Conservation (phyloP, 2,113 vertebrate species). For the Poicephalus meyeri region DNA sequence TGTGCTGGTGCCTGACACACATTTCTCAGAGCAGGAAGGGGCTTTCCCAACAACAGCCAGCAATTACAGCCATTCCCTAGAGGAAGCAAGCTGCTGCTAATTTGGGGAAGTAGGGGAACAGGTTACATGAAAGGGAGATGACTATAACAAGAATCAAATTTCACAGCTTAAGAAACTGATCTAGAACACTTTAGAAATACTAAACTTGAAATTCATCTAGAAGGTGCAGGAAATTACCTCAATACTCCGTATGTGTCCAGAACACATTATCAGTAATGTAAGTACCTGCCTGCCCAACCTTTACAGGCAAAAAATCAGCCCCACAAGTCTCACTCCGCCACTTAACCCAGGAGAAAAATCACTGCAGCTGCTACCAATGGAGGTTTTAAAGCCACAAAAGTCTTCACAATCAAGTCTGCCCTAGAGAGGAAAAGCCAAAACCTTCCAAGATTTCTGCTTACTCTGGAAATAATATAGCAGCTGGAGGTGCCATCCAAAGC, state of each 20-base stretch:
- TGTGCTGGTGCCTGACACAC: background rate
- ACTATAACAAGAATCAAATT: background rate
- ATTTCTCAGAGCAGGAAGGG: background rate
- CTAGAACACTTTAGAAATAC: background rate
- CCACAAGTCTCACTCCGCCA: background rate
- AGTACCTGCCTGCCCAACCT: background rate
- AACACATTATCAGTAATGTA: background rate
- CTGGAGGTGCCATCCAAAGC: background rate
- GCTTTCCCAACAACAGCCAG: background rate
- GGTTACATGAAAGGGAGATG: background rate
- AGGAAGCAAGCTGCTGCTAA: background rate
- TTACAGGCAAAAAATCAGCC: background rate
- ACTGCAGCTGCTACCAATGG: background rate
- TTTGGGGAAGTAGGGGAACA: background rate
- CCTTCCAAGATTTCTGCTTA: background rate
- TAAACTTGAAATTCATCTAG: background rate
- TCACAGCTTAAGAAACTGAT: background rate
- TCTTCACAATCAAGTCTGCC: background rate
- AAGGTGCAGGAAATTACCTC: background rate
- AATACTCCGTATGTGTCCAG: background rate
- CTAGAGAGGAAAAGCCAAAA: background rate
- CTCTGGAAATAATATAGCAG: background rate
- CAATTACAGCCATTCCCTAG: background rate
- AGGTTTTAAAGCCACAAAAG: background rate
- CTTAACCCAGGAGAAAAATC: background rate